Evolutionary conservation across 1,140 invertebrate species (phyloP).

Genomic region (Drosophila trapezifrons): DNA sequence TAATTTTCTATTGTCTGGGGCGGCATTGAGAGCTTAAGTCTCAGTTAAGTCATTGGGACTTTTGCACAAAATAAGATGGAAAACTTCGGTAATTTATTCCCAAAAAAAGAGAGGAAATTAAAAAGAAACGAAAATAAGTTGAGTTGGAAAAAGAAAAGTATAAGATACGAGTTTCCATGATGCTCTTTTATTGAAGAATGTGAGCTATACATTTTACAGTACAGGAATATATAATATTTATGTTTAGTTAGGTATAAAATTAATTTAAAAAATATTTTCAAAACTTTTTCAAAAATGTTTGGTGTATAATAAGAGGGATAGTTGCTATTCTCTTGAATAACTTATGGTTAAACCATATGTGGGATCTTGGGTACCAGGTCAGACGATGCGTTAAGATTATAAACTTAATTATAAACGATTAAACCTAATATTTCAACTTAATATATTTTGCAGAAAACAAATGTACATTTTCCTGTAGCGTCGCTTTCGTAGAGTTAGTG

Average conservation of each 20-base stretch:
- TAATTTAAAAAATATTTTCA: not conserved
- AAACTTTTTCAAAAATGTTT: not conserved
- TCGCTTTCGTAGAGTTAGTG: no score
- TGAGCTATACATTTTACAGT: not conserved
- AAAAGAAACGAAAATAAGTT: conserved; percentile 23
- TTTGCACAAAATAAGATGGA: conserved; percentile 22
- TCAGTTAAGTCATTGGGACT: not conserved
- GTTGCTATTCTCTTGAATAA: not conserved
- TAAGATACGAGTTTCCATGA: no score
- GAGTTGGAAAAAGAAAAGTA: not conserved
- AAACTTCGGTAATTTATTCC: conserved; percentile 40
- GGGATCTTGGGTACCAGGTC: no score
- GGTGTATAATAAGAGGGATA: not conserved
- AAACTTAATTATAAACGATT: no score
- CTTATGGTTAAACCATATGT: no score
- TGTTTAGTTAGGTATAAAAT: not conserved
- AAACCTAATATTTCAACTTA: no score
- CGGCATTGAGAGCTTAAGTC: conserved; percentile 18
- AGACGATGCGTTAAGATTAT: no score
- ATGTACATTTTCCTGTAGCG: no score
- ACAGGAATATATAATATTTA: not conserved
- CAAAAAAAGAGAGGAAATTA: conserved; percentile 15
- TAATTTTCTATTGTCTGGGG: conserved; percentile 26
- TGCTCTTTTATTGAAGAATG: not conserved
- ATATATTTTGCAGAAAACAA: no score